Conservation (phyloP, 1,140 invertebrate species). For the Eupeodes corollae region DNA sequence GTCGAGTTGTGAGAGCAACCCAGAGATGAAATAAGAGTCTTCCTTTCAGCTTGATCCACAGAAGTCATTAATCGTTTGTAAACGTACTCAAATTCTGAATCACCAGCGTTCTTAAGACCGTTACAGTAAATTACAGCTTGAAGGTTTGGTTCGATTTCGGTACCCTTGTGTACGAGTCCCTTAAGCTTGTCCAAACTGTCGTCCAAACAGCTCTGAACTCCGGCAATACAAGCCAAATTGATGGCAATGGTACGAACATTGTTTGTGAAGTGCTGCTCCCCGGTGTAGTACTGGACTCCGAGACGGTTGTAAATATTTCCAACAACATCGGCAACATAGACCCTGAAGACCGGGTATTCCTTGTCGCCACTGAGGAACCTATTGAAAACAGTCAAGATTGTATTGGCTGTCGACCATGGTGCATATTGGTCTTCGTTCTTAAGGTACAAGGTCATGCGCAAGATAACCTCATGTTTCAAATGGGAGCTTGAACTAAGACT, state of each 20-base stretch:
- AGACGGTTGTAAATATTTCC: slow-evolving; percentile 25
- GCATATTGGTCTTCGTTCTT: slow-evolving; percentile 46
- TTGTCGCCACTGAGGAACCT: slow-evolving; percentile 18
- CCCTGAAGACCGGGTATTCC: slow-evolving; percentile 18
- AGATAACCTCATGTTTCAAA: slow-evolving; percentile 36
- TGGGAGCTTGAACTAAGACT: slow-evolving; percentile 49
- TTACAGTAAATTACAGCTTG: slow-evolving; percentile 49
- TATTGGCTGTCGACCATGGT: slow-evolving; percentile 46
- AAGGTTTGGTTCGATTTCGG: slow-evolving; percentile 22
- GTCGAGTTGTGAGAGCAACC: slow-evolving; percentile 40
- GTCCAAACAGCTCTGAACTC: slow-evolving; percentile 35
- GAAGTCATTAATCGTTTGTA: slow-evolving; percentile 46
- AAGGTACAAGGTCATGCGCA: slow-evolving; percentile 44
- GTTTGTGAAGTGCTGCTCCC: slow-evolving; percentile 34
- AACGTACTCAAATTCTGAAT: slow-evolving; percentile 51
- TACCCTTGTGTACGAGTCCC: slow-evolving; percentile 36
- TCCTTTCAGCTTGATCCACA: slow-evolving; percentile 44
- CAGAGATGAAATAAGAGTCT: slow-evolving; percentile 41
- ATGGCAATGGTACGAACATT: slow-evolving; percentile 36
- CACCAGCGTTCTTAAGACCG: slow-evolving; percentile 47
- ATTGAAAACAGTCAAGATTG: slow-evolving; percentile 28
- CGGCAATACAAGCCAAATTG: slow-evolving; percentile 40
- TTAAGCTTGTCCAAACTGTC: slow-evolving; percentile 33
- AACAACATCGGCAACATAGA: slow-evolving; percentile 26
- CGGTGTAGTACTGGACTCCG: slow-evolving; percentile 27